phyloP scores from a whole-genome alignment of 2,888 invertebrate genomes.

The Drosophila gaucha region DNA sequence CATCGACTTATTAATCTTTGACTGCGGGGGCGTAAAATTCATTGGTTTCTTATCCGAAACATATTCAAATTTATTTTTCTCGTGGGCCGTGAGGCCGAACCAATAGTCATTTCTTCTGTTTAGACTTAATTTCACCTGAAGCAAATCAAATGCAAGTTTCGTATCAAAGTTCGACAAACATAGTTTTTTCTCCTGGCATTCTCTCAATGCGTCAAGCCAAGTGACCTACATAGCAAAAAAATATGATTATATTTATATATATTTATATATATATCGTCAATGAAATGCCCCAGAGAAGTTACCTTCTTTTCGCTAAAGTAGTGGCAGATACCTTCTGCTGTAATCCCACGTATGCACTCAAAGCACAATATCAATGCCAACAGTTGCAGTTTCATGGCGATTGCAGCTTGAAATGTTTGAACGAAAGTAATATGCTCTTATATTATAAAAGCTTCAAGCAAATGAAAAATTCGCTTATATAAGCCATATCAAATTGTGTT shows the following conservation, averaged over 20 bases:
- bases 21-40: too few relatives aligned
- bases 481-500: background rate
- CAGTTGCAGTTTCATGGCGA: conserved; percentile 14
- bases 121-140: too few relatives aligned
- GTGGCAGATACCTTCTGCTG: conserved; percentile 21
- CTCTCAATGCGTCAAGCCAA: conserved; percentile 37
- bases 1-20: too few relatives aligned
- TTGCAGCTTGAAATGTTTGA: background rate
- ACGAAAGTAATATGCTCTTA: background rate
- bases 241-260: too few relatives aligned
- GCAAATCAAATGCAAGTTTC: background rate
- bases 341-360: background rate
- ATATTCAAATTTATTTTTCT: too few relatives aligned
- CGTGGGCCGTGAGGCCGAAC: too few relatives aligned
- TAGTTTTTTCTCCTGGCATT: conserved; percentile 23
- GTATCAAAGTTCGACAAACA: conserved; percentile 37
- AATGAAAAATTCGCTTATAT: background rate
- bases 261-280: too few relatives aligned
- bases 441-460: background rate
- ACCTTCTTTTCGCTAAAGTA: conserved; percentile 36
- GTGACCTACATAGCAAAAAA: background rate
- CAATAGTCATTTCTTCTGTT: too few relatives aligned
- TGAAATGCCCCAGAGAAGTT: background rate
- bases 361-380: conserved; percentile 1
- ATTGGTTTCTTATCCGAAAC: too few relatives aligned